Evolutionary conservation across 2,113 vertebrate species (phyloP).

Genomic region (Rhinogobius similis): DNA sequence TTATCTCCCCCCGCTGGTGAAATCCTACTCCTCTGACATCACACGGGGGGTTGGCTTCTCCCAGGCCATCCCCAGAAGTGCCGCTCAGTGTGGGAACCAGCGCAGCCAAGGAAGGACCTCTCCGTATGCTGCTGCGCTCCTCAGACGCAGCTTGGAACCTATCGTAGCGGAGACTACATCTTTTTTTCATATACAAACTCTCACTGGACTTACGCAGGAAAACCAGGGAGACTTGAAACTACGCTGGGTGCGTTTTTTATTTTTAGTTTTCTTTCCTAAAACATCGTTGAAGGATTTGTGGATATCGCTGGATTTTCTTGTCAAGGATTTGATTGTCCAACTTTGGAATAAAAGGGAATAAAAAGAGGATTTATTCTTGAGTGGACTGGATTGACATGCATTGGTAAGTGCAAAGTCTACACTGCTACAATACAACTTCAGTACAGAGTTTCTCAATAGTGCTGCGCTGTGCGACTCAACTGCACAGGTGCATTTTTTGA

Average conservation of each 20-base stretch:
- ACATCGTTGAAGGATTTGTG: constrained; percentile 54
- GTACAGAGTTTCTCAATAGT: background rate
- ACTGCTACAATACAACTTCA: background rate
- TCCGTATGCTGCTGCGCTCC: constrained; percentile 45
- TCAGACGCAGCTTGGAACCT: constrained; percentile 70
- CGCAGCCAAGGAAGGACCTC: constrained; percentile 72
- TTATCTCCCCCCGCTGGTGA: constrained; percentile 28
- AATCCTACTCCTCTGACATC: constrained; percentile 78
- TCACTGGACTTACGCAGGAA: constrained; percentile 54
- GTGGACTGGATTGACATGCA: constrained; percentile 65
- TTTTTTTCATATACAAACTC: constrained; percentile 43
- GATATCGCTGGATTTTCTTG: constrained; percentile 59
- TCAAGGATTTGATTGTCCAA: constrained; percentile 70
- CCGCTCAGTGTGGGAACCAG: constrained; percentile 74
- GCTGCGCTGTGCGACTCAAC: background rate
- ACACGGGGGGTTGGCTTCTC: constrained; percentile 69
- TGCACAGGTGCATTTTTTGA: constrained; percentile 49
- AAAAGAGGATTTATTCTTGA: constrained; percentile 53
- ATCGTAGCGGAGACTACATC: constrained; percentile 40
- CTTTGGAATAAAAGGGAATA: constrained; percentile 63
- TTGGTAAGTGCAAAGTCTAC: constrained; percentile 60
- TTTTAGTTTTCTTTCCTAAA: constrained; percentile 39
- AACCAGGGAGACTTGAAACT: constrained; percentile 28
- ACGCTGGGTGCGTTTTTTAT: background rate
- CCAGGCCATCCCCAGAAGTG: constrained; percentile 44